Percentiles rank a stretch among this genome's conserved stretches.
phyloP scores from a whole-genome alignment of 2,113 vertebrate species.

The Rhabdomys dilectus region DNA sequence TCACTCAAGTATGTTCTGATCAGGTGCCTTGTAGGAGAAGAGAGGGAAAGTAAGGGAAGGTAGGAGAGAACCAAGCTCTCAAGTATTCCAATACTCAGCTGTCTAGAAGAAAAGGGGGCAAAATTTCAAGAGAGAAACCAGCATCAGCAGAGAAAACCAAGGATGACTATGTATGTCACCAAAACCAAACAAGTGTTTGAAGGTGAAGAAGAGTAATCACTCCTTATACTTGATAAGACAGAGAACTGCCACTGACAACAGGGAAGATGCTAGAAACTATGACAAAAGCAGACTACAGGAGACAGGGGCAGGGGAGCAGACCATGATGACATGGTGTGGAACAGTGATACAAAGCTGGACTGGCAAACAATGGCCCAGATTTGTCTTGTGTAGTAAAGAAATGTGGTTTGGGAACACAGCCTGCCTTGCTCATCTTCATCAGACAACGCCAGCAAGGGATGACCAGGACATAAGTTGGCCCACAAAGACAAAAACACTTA shows the following conservation, averaged over 20 bases:
- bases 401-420: neutral
- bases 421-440: neutral
- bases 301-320: neutral
- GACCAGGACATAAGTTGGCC: neutral
- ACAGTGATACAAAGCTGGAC: neutral
- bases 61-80: neutral
- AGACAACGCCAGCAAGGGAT: neutral
- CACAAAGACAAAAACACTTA: conserved; percentile 15
- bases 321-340: neutral
- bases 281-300: neutral
- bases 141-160: neutral
- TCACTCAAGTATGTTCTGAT: neutral
- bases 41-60: neutral
- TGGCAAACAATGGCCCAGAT: neutral
- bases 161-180: neutral
- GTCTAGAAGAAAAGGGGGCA: neutral
- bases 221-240: neutral
- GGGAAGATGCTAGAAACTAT: neutral
- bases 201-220: neutral
- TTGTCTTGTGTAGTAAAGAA: neutral
- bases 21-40: neutral
- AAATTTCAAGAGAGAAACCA: neutral
- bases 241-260: neutral
- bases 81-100: neutral
- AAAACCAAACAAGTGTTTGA: neutral